Evolutionary conservation across 2,888 invertebrate species (phyloP), one percentile per base, ranked within the genome.

Genomic region (Ephialtes manifestator): DNA sequence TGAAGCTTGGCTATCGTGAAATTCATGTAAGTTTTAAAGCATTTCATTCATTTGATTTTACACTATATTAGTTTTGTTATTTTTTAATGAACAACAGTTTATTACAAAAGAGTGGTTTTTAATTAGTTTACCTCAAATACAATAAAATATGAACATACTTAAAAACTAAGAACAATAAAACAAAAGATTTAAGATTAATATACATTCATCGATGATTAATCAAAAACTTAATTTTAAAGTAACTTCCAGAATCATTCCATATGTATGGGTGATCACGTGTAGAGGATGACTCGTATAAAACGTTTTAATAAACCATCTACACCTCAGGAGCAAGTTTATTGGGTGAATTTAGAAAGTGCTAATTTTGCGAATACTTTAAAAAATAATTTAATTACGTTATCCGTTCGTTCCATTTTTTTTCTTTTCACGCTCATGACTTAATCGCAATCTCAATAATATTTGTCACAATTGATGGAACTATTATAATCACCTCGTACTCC

Each of bases 401-500:
- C 24, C 10, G 1, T 39, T 10, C 0, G 8, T 10, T 46, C 13
- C 13, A 43, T 43, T 13, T 2, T 46, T 46, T 24, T 24, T 24
- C 24, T 46, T 46, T 46, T 46, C 15, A 11, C 46, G 46, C 10
- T 46, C 15, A 46, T 3, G 15, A 15, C 4, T 46, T 15, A 46
- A 46, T 46, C 4, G 15, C 15, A 46, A 46, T 39, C 1, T 10
- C 8, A 10, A 39, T 39, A 39, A 39, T 10, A 28, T 58, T 58
- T 4, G 4, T 58, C 31, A n/a, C 10, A n/a, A 31, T 35, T 3
- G n/a, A 1, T n/a, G 35, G 10, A 15, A 11, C 15, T 63, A n/a
- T 43, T 65, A 15, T 80, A 55, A 58, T 85, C 51, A 87, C 87
- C 87, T 89, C 88, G 46, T 84, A 87, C 58, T 89, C 87, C 31